A percentile compares a stretch with the other conserved stretches of the same genome.
These are phyloP conservation scores for Xenopus tropicalis DNA, from an alignment of 2,113 vertebrate genomes.

Conservation along the genomic window UCB_Xtro_10.0 CM004443.2:135237001-135237500, in stretches of 20 bases:
- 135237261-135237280: too few relatives aligned
- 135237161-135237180: not conserved
- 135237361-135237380: too few relatives aligned
- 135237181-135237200: not conserved
- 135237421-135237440: too few relatives aligned
- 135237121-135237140: not conserved
- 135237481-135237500: too few relatives aligned
- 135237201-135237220: not conserved
- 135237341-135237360: too few relatives aligned
- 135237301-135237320: too few relatives aligned
- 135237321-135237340: too few relatives aligned
- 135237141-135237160: not conserved
- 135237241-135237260: not conserved
- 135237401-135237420: too few relatives aligned
- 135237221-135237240: not conserved
- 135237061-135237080: not conserved
- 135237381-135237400: too few relatives aligned
- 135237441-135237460: too few relatives aligned
- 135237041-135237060: slow-evolving; percentile 12
- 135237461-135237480: too few relatives aligned
- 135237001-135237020: slow-evolving; percentile 3
- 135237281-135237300: too few relatives aligned
- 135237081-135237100: not conserved
- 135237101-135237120: not conserved
- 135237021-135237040: slow-evolving; percentile 2